phyloP scores from a whole-genome alignment of 1,140 invertebrate genomes.

The Phymorhynchus buccinoides region DNA sequence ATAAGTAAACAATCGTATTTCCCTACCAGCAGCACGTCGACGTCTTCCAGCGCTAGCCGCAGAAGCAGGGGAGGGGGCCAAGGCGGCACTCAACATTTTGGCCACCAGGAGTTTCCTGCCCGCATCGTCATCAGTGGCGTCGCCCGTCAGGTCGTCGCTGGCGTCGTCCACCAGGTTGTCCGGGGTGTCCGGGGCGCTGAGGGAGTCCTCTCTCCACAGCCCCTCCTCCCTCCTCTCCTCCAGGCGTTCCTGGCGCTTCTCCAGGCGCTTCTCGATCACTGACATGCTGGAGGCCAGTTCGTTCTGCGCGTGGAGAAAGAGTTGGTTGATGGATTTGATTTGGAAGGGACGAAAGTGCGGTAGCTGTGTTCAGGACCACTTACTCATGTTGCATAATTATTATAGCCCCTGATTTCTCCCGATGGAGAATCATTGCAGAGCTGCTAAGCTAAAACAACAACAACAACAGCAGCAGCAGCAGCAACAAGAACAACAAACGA shows the following conservation, averaged over 20 bases:
- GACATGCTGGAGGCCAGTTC: constrained; percentile 21
- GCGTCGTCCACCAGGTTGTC: constrained; percentile 13
- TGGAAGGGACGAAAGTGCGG: no score
- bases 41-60: neutral
- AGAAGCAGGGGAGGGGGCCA: neutral
- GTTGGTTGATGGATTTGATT: neutral
- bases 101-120: constrained; percentile 37
- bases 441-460: neutral
- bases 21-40: constrained; percentile 16
- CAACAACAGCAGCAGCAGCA: neutral
- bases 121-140: constrained; percentile 30
- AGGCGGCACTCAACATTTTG: constrained; percentile 4
- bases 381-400: no score
- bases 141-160: constrained; percentile 5
- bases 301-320: neutral
- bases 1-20: no score
- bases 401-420: no score
- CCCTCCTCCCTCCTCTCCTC: constrained; percentile 40
- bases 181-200: neutral
- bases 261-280: constrained; percentile 36
- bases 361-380: neutral
- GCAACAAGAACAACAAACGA: neutral
- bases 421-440: neutral
- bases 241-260: constrained; percentile 25
- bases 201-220: constrained; percentile 33